Conservation (phyloP, 2,888 invertebrate species). For the Ichneumoninae sp. region DNA sequence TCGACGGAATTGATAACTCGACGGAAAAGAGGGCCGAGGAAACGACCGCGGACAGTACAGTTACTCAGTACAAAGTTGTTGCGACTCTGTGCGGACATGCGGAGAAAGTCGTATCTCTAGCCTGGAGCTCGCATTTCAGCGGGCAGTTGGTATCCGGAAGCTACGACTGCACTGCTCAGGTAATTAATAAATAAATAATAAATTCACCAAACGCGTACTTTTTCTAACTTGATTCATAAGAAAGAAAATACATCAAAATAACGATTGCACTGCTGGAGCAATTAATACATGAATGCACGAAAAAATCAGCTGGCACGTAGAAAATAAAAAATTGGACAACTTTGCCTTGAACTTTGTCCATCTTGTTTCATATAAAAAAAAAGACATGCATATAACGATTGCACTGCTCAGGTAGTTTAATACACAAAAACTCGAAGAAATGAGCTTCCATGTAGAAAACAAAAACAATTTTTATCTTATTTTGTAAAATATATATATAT, state of each 20-base stretch:
- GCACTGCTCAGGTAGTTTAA: too few relatives aligned
- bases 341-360: too few relatives aligned
- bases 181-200: slow-evolving; percentile 78
- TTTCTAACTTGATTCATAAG: too few relatives aligned
- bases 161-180: slow-evolving; percentile 89
- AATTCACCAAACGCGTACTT: neutral
- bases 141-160: slow-evolving; percentile 89
- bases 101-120: slow-evolving; percentile 86
- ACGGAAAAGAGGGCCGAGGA: slow-evolving; percentile 72
- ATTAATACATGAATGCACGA: too few relatives aligned
- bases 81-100: slow-evolving; percentile 86
- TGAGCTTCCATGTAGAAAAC: too few relatives aligned
- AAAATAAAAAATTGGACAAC: neutral
- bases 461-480: too few relatives aligned
- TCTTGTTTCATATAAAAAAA: too few relatives aligned
- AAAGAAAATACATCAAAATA: too few relatives aligned
- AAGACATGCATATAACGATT: too few relatives aligned
- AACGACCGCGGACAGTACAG: slow-evolving; percentile 40
- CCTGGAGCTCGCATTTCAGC: slow-evolving; percentile 90
- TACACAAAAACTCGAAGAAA: too few relatives aligned
- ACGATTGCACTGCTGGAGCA: too few relatives aligned
- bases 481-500: neutral
- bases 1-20: slow-evolving; percentile 38
- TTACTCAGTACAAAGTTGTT: slow-evolving; percentile 75
- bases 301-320: too few relatives aligned